Conservation (phyloP, 2,888 invertebrate genomes). For the Pterostichus niger region DNA sequence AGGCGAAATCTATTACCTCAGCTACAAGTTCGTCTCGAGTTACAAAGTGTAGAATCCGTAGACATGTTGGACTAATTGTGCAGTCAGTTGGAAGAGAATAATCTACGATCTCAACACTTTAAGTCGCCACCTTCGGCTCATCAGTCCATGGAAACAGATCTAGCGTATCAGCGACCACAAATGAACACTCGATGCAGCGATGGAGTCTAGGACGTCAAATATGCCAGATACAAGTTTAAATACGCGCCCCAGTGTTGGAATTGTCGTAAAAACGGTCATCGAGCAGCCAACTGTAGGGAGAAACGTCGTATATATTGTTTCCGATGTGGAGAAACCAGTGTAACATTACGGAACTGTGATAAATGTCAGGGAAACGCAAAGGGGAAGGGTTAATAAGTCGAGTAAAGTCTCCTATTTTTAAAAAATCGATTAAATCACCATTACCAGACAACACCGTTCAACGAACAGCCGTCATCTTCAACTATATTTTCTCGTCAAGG, state of each 20-base stretch:
- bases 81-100: slow-evolving; percentile 10
- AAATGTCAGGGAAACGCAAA: background rate
- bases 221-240: background rate
- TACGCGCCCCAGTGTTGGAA: slow-evolving; percentile 19
- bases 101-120: background rate
- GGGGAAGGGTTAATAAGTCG: background rate
- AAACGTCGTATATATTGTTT: slow-evolving; percentile 13
- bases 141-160: too few relatives aligned
- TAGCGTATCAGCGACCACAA: too few relatives aligned
- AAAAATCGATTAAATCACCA: too few relatives aligned
- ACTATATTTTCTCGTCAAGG: background rate
- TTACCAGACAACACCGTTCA: too few relatives aligned
- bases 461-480: too few relatives aligned
- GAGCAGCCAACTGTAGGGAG: slow-evolving; percentile 4
- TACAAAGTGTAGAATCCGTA: too few relatives aligned
- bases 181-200: background rate
- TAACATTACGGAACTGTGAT: background rate
- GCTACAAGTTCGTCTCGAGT: background rate
- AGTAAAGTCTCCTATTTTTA: too few relatives aligned
- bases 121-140: slow-evolving; percentile 22
- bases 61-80: background rate
- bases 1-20: background rate
- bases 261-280: background rate
- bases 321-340: background rate
- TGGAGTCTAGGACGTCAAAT: slow-evolving; percentile 7